phyloP scores from a whole-genome alignment of 2,797 vertebrate species.

The Buphagus erythrorhynchus region DNA sequence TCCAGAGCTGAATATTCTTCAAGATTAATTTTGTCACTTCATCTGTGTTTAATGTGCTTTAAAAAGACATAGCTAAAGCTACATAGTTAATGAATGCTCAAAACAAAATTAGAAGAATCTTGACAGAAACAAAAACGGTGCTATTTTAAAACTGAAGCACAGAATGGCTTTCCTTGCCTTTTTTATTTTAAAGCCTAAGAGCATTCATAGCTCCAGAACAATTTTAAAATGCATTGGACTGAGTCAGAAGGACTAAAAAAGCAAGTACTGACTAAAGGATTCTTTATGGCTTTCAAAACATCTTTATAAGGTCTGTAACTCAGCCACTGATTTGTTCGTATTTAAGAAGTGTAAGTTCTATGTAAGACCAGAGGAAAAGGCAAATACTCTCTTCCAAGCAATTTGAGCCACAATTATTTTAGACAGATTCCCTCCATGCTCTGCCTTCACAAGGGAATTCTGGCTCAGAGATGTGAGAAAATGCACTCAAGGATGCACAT shows the following conservation, averaged over 20 bases:
- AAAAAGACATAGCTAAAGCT: neutral
- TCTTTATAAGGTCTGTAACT: neutral
- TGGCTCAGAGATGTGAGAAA: constrained; percentile 5
- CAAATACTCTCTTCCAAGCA: neutral
- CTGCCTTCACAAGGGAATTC: neutral
- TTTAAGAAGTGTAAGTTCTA: neutral
- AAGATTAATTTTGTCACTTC: neutral
- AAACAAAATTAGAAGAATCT: neutral
- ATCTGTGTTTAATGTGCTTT: neutral
- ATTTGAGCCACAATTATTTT: neutral
- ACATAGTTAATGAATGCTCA: neutral
- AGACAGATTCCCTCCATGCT: neutral
- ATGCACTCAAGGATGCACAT: neutral
- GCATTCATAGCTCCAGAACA: neutral
- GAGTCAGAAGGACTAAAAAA: constrained; percentile 13
- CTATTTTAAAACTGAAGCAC: neutral
- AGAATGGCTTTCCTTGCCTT: neutral
- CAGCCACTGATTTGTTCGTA: neutral
- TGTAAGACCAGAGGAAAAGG: neutral
- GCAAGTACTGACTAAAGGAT: neutral
- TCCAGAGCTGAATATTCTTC: neutral
- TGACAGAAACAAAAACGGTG: neutral
- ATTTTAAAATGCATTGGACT: neutral
- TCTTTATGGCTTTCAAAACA: neutral
- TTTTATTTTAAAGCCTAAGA: neutral